These are phyloP conservation scores for Hyposmocoma kahamanoa DNA, from an alignment of 1,140 invertebrate species.

Conservation along the genomic window DNA sequence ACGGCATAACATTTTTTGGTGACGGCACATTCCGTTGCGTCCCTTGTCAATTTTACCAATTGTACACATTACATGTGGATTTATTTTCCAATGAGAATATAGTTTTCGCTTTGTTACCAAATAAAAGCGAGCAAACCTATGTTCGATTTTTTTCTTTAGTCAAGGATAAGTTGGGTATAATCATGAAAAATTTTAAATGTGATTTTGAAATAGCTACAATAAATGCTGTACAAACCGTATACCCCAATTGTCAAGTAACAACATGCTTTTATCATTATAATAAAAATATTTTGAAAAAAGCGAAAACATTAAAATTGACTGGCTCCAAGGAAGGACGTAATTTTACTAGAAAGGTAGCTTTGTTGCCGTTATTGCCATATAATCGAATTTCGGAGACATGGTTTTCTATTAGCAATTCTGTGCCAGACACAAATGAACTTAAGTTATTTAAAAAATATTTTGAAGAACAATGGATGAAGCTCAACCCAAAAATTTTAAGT, in stretches of 20 bases:
- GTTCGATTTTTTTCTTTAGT: background rate
- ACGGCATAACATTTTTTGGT: background rate
- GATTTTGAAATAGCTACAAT: background rate
- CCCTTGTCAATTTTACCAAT: background rate
- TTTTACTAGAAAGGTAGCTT: background rate
- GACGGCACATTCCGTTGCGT: background rate
- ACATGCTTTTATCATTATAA: background rate
- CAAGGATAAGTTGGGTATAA: background rate
- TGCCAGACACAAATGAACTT: background rate
- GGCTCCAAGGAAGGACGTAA: background rate
- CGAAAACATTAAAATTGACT: background rate
- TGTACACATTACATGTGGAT: background rate
- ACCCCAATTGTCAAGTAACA: background rate
- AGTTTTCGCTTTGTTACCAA: background rate
- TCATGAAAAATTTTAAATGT: background rate
- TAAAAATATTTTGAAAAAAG: background rate
- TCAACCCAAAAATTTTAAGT: background rate
- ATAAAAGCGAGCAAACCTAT: background rate
- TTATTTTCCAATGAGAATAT: background rate
- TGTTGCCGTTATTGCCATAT: background rate
- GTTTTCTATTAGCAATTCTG: background rate
- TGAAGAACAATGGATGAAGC: background rate
- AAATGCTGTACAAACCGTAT: background rate
- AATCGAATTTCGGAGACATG: background rate
- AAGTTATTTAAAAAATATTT: background rate